A percentile compares a stretch with the other conserved stretches of the same genome.
phyloP scores from a whole-genome alignment of 2,113 vertebrate species.

The Otolemur garnettii region DNA sequence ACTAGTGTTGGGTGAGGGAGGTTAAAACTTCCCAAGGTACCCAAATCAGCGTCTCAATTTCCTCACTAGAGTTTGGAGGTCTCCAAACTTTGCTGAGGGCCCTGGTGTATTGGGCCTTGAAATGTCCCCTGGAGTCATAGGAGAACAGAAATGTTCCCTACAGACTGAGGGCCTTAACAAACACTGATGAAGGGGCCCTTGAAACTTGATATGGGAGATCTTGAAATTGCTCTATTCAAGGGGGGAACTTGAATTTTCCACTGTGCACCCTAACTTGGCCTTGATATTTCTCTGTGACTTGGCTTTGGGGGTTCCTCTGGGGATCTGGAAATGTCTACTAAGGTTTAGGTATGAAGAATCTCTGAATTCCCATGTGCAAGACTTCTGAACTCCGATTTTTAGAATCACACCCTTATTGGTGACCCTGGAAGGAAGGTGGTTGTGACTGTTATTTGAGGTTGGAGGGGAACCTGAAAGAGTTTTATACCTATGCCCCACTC shows the following conservation, averaged over 20 bases:
- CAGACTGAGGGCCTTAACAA: neutral
- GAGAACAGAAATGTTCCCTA: neutral
- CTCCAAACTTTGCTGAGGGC: neutral
- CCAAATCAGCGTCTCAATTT: neutral
- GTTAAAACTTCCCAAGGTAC: neutral
- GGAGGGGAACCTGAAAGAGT: neutral
- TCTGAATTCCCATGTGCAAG: neutral
- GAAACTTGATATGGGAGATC: neutral
- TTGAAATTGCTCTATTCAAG: neutral
- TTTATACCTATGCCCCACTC: neutral
- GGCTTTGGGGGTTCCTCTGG: neutral
- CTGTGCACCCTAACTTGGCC: neutral
- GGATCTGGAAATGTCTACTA: neutral
- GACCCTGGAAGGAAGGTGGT: neutral
- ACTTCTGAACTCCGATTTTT: neutral
- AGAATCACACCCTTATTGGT: neutral
- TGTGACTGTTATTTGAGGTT: neutral
- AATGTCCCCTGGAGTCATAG: neutral
- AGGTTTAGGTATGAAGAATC: neutral
- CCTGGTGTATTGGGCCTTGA: neutral
- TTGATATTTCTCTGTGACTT: neutral
- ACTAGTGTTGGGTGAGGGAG: no score
- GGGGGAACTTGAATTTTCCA: neutral
- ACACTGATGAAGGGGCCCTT: neutral
- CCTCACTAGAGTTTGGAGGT: neutral